These are phyloP conservation scores for Papilio aristodemus DNA, from an alignment of 1,140 invertebrate genomes.

Conservation along the genomic window DNA sequence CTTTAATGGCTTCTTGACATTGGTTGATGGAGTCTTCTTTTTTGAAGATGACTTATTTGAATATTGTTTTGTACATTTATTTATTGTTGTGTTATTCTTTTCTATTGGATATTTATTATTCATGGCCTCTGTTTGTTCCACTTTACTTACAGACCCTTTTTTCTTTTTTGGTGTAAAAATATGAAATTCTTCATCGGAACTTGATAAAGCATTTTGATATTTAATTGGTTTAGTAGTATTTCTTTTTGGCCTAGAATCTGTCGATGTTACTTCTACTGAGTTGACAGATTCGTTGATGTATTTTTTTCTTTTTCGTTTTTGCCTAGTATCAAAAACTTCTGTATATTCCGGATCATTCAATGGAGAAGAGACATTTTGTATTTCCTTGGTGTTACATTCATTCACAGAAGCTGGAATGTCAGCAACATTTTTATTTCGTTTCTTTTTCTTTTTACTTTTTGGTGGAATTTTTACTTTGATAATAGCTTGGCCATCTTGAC, in stretches of 20 bases:
- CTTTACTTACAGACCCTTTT: slow-evolving; percentile 45
- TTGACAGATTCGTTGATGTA: neutral
- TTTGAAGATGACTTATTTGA: slow-evolving; percentile 33
- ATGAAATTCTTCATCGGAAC: slow-evolving; percentile 71
- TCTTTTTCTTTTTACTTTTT: slow-evolving; percentile 54
- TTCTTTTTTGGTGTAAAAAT: slow-evolving; percentile 75
- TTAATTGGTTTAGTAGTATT: slow-evolving; percentile 48
- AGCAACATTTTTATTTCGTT: slow-evolving; percentile 49
- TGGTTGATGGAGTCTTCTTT: slow-evolving; percentile 30
- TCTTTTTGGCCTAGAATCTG: slow-evolving; percentile 22
- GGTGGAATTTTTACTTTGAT: slow-evolving; percentile 64
- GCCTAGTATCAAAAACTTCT: slow-evolving; percentile 30
- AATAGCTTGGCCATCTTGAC: slow-evolving; percentile 37
- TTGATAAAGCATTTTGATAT: slow-evolving; percentile 64
- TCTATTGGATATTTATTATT: slow-evolving; percentile 31
- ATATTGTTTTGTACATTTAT: slow-evolving; percentile 26
- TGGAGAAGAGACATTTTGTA: neutral
- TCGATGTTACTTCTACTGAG: neutral
- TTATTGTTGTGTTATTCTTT: slow-evolving; percentile 24
- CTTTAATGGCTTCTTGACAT: slow-evolving; percentile 47
- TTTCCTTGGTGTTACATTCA: neutral
- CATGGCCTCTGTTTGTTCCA: slow-evolving; percentile 12
- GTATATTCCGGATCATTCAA: slow-evolving; percentile 9
- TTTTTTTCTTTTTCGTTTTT: slow-evolving; percentile 43
- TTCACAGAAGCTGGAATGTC: slow-evolving; percentile 2